These are phyloP conservation scores for Emydocephalus ijimae DNA, from an alignment of 2,113 vertebrate species.

Conservation along the genomic window DNA sequence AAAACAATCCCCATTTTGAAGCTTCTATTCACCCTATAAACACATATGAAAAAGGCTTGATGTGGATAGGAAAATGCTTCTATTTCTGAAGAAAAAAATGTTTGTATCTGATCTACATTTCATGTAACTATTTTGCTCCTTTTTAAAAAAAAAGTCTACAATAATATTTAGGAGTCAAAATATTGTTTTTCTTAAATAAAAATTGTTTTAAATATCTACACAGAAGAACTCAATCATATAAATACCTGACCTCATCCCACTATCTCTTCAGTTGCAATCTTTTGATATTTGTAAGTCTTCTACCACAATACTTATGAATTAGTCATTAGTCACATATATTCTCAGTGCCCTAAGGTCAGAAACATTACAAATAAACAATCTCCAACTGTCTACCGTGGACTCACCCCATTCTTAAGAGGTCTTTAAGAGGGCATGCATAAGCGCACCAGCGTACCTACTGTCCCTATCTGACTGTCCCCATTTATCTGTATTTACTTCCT, in stretches of 20 bases:
- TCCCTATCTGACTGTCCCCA: too few species aligned
- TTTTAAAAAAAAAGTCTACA: neutral
- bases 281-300: slow-evolving; percentile 23
- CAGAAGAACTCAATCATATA: neutral
- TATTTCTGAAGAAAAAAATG: neutral
- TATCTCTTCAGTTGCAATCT: slow-evolving; percentile 7
- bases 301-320: slow-evolving; percentile 36
- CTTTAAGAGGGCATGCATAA: too few species aligned
- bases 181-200: slow-evolving; percentile 23
- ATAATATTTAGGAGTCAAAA: slow-evolving; percentile 28
- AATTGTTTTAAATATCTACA: slow-evolving; percentile 25
- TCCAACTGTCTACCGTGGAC: too few species aligned
- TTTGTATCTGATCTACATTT: neutral
- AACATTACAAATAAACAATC: slow-evolving; percentile 3
- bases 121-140: neutral
- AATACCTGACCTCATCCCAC: neutral
- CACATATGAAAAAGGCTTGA: neutral
- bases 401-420: too few species aligned
- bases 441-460: too few species aligned
- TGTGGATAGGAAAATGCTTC: neutral
- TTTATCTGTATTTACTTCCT: too few species aligned
- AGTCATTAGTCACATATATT: slow-evolving; percentile 23
- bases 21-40: neutral
- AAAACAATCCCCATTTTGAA: neutral
- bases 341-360: slow-evolving; percentile 23